Percentiles rank a stretch among this genome's conserved stretches.
Conservation (phyloP, 1,140 invertebrate genomes). For the Drosophila obscura region DNA sequence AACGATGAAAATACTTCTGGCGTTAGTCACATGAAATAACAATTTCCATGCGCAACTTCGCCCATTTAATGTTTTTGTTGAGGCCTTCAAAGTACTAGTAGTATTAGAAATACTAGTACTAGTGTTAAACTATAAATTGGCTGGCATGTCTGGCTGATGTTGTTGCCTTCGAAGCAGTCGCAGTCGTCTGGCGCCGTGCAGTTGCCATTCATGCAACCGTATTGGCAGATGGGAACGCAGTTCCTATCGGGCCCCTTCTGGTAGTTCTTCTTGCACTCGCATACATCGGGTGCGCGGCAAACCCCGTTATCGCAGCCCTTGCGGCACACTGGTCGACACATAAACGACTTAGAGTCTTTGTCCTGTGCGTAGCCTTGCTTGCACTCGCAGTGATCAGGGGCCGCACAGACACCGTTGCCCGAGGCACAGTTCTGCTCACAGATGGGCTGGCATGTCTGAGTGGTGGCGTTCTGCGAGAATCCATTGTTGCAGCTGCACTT, state of each 20-base stretch:
- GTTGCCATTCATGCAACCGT: constrained; percentile 26
- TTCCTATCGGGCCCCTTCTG: constrained; percentile 80
- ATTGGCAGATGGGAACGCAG: constrained; percentile 32
- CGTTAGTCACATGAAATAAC: no score
- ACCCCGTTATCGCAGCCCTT: constrained; percentile 54
- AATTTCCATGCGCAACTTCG: no score
- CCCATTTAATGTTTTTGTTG: no score
- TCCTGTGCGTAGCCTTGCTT: constrained; percentile 22
- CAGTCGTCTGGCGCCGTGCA: constrained; percentile 36
- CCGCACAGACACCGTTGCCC: constrained; percentile 24
- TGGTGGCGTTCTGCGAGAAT: constrained; percentile 27
- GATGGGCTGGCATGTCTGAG: constrained; percentile 35
- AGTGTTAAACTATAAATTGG: no score
- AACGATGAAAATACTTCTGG: no score
- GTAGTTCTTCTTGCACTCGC: constrained; percentile 77
- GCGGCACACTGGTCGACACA: constrained; percentile 47
- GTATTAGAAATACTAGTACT: no score
- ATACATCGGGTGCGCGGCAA: constrained; percentile 50
- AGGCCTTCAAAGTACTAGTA: no score
- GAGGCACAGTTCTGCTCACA: constrained; percentile 28
- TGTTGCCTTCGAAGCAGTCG: constrained; percentile 23
- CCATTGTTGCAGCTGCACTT: constrained; percentile 47
- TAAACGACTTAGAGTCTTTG: constrained; percentile 6
- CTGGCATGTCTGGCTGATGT: no score
- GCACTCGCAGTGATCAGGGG: constrained; percentile 38